Conservation (phyloP, 2,888 invertebrate species). For the Gerosis bhagava region DNA sequence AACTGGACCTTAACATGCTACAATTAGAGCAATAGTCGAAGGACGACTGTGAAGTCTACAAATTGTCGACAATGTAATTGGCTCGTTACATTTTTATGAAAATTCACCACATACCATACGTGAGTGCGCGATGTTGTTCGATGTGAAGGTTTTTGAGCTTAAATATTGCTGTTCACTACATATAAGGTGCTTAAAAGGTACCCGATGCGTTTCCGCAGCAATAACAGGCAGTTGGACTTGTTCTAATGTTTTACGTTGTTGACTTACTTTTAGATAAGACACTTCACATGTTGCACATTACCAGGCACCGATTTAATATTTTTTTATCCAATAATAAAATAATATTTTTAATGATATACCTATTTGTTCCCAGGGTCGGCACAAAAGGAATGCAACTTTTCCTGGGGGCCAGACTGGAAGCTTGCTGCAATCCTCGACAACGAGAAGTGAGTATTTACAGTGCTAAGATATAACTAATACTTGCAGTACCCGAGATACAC, state of each 20-base stretch:
- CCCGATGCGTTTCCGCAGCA: conserved; percentile 10
- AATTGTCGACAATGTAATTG: conserved; percentile 16
- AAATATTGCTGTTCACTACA: conserved; percentile 6
- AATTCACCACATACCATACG: conserved; percentile 7
- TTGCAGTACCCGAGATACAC: too few species aligned
- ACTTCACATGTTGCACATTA: conserved; percentile 21
- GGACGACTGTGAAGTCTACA: background rate
- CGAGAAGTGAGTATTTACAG: conserved; percentile 80
- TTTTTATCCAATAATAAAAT: too few species aligned
- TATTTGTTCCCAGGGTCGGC: conserved; percentile 84
- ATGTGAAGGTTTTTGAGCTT: conserved; percentile 1
- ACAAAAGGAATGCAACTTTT: conserved; percentile 91
- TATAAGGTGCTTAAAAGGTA: conserved; percentile 14
- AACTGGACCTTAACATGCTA: conserved; percentile 3
- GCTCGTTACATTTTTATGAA: conserved; percentile 20
- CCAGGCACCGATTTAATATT: background rate
- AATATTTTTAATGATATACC: too few species aligned
- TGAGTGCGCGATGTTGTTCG: conserved; percentile 7
- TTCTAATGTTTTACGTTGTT: too few species aligned
- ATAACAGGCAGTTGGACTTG: background rate
- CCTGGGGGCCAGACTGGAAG: conserved; percentile 88
- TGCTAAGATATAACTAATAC: too few species aligned
- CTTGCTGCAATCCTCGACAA: conserved; percentile 82
- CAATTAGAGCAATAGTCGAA: background rate
- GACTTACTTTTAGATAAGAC: too few species aligned